Evolutionary conservation across 2,113 vertebrate genomes (phyloP), one percentile per base, ranked within the genome.

Genomic region (Podilymbus podiceps): DNA sequence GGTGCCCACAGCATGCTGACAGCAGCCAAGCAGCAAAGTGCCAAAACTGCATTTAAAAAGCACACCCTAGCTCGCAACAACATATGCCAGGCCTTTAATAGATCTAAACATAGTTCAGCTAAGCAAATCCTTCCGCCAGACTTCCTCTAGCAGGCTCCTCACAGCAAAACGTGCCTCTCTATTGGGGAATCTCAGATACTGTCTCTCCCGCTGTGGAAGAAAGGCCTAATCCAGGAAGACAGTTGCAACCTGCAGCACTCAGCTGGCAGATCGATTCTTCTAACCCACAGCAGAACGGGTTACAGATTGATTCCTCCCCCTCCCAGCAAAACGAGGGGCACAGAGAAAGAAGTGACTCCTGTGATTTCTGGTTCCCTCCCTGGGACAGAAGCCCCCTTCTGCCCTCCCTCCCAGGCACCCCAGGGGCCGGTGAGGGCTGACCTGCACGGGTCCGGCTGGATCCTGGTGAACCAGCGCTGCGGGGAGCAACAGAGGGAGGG

Each of bases 81-180:
- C 31, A 19, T 12, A 17, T 27, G 8, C 35, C 46, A 8, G 62
- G 72, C 42, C 64, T 23, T 30, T 24, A 3, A 22, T 3, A 42
- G 28, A 22, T 33, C 68, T 30, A 27, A 89, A 63, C 20, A 33
- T 6, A 81, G 60, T 11, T 72, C 74, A 73, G 50, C 77, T 38
- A 40, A 63, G 72, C 76, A 74, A 87, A 93, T 28, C 66, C 44
- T 69, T 20, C 73, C 53, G 67, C 67, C 62, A 76, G 62, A 21
- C 35, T 74, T 46, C 52, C 85, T 85, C 79, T 5, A 19, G 60
- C 69, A 82, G 44, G 69, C 15, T 76, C 62, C 38, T 25, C 67
- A 11, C 3, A 4, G 21, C 3, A 31, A 63, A 84, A 40, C 0
- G 1, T 2, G 6, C 23, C 42, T 8, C 1, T 13, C 15, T 6